Base-by-base conservation (phyloP, 2,888 invertebrate species). In the Ichneumoninae sp. region DNA sequence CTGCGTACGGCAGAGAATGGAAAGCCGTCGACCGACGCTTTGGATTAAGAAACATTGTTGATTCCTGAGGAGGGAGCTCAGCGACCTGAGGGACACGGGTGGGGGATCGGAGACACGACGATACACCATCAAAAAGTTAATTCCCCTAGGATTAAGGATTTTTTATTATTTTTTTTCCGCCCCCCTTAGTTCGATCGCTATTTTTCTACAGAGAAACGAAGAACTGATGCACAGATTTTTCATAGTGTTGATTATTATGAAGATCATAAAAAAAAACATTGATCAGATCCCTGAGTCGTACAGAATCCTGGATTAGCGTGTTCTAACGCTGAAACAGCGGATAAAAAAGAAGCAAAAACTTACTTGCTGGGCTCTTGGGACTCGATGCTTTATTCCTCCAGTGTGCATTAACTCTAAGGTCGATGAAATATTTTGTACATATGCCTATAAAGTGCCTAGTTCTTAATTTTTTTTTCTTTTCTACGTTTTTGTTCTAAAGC, bases 391-490 rank as follows among this genome's bases (percentile, higher is more conserved):
- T 80, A 86, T 84, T 82, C 81, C 86, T 70, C 69, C 79, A 8
- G 70, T 54, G 85, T 80, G 82, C 85, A 86, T 89, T 88, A 87
- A 86, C 87, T 69, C 44, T 80, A 78, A 75, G 81, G 83, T 86
- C 86, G 87, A 84, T 84, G 87, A 90, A 89, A 88, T 89, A 88
- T 89, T 70, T 84, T 91, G 91, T 91, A 91, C 82, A 91, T 91
- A 91, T 91, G 91, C 91, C 90, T 90, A 90, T 91, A 91, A 76
- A 87, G 83, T 88, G 82, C 72, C 84, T 91, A 91, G 90, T 87
- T 89, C 47, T 87, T 90, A 91, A 87, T 87, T 68, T 66, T 40
- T 40, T 77, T 66, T 50, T 60, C 19, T 19, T 50, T 19, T 65
- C 50, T 33, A 26, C 26, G 68, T 66, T 69, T 50, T 54, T 69